Conservation (phyloP, 2,888 invertebrate genomes). For the Trachelus troglodyta region DNA sequence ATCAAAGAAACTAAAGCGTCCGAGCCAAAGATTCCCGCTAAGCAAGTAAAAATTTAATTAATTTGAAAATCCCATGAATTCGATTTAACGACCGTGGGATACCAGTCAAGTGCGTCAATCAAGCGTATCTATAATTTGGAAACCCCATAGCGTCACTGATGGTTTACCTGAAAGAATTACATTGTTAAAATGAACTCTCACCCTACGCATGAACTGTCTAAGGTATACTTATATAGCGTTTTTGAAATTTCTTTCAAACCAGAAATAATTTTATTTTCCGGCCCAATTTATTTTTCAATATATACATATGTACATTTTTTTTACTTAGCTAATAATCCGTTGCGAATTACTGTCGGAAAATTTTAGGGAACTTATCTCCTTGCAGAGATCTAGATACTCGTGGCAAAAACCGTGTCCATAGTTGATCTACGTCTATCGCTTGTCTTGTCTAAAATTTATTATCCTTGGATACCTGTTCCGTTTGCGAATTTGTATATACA, state of each 20-base stretch:
- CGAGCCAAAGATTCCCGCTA: not conserved
- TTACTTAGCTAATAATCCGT: not conserved
- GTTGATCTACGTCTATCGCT: not conserved
- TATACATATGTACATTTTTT: not conserved
- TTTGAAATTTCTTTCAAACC: not conserved
- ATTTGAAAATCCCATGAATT: not conserved
- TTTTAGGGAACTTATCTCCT: not conserved
- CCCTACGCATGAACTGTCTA: not conserved
- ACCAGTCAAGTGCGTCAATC: not conserved
- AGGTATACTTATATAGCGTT: not conserved
- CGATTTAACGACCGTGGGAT: not conserved
- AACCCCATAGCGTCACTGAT: not conserved
- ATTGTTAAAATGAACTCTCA: not conserved
- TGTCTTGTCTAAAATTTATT: not conserved
- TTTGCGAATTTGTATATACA: not conserved
- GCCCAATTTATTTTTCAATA: too few species aligned
- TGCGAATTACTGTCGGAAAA: not conserved
- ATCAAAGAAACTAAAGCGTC: not conserved
- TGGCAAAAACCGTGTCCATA: not conserved
- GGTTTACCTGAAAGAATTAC: not conserved
- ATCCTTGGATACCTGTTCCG: not conserved
- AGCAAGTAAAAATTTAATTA: not conserved
- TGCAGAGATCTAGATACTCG: too few species aligned
- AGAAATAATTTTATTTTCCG: not conserved
- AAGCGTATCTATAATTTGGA: not conserved